phyloP scores from a whole-genome alignment of 2,113 vertebrate genomes.

The Ranitomeya variabilis region DNA sequence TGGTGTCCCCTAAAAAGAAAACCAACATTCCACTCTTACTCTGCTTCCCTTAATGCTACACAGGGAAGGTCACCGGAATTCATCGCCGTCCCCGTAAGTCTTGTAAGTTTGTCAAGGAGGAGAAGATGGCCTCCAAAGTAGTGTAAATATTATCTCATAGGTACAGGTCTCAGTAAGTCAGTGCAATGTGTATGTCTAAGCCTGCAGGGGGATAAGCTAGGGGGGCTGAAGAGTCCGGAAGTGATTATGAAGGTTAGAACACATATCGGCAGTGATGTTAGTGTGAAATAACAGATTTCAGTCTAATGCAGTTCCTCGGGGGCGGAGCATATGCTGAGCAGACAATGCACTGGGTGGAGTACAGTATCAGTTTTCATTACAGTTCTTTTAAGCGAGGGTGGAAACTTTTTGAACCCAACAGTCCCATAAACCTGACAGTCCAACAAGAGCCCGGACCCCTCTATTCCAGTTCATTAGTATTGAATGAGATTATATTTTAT shows the following conservation, averaged over 20 bases:
- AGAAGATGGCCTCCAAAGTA: neutral
- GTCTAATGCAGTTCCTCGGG: neutral
- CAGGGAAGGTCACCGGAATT: neutral
- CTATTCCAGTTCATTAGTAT: neutral
- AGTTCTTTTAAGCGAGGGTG: neutral
- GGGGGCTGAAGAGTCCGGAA: neutral
- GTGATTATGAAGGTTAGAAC: neutral
- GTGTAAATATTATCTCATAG: neutral
- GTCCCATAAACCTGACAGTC: neutral
- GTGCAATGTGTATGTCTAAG: neutral
- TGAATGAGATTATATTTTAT: too few relatives aligned
- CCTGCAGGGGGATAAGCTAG: neutral
- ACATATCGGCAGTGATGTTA: neutral
- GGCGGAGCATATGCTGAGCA: neutral
- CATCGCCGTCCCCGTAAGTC: neutral
- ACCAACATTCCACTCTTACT: neutral
- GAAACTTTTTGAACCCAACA: neutral
- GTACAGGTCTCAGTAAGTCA: neutral
- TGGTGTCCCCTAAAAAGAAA: neutral
- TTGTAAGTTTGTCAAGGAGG: neutral
- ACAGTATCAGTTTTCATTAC: too few relatives aligned
- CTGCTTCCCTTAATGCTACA: neutral
- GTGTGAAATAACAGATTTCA: neutral
- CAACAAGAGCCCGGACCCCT: neutral
- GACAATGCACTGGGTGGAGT: too few relatives aligned